These are phyloP conservation scores for Eupithecia pulchellata DNA, from an alignment of 2,888 invertebrate genomes.

Conservation along the genomic window DNA sequence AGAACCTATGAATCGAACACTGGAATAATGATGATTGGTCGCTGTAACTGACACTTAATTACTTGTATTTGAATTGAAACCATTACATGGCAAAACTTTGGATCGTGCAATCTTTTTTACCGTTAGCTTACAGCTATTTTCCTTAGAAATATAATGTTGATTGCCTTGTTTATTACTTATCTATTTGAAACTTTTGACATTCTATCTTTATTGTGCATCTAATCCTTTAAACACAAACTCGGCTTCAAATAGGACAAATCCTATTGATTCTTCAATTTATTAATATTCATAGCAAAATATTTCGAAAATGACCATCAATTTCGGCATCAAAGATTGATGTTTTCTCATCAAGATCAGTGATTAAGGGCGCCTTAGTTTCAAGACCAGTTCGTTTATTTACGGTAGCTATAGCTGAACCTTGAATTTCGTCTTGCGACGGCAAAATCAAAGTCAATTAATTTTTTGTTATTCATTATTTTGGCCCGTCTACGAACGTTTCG, in stretches of 20 bases:
- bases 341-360: constrained; percentile 29
- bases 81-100: constrained; percentile 1
- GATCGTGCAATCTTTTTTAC: background rate
- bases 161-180: background rate
- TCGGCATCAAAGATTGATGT: constrained; percentile 23
- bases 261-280: background rate
- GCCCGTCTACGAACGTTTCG: constrained; percentile 33
- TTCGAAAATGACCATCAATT: constrained; percentile 16
- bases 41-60: constrained; percentile 11
- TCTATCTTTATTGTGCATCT: background rate
- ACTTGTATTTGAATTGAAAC: constrained; percentile 5
- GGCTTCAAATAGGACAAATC: background rate
- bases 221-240: background rate
- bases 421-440: constrained; percentile 38
- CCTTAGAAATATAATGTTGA: background rate
- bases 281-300: constrained; percentile 8
- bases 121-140: background rate
- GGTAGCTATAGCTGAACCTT: constrained; percentile 40
- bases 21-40: constrained; percentile 9
- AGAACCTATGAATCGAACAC: constrained; percentile 4
- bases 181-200: background rate
- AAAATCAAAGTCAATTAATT: constrained; percentile 46
- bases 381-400: constrained; percentile 36
- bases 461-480: constrained; percentile 46
- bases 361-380: constrained; percentile 34